Conservation (phyloP, 2,888 invertebrate genomes). For the Hydrotaea diabolus region DNA sequence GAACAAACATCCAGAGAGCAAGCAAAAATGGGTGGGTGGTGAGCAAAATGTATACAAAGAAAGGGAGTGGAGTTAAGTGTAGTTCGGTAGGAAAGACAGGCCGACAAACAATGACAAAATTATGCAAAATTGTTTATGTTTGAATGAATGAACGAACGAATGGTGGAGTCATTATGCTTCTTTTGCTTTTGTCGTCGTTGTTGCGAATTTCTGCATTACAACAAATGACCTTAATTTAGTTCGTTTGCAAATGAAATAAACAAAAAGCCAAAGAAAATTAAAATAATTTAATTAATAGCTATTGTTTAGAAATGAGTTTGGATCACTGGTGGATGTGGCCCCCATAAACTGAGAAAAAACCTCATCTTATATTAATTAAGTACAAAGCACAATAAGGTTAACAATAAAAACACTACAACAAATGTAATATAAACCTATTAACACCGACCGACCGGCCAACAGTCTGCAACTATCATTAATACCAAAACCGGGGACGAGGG, state of each 20-base stretch:
- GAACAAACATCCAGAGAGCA: background rate
- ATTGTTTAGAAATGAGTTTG: background rate
- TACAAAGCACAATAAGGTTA: background rate
- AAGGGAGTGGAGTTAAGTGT: background rate
- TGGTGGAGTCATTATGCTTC: background rate
- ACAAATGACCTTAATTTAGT: slow-evolving; percentile 20
- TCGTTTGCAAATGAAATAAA: background rate
- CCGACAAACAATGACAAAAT: slow-evolving; percentile 4
- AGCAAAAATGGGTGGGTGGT: slow-evolving; percentile 13
- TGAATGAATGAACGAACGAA: background rate
- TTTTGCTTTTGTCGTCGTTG: too few species aligned
- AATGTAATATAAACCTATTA: background rate
- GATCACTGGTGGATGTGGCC: too few species aligned
- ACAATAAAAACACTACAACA: background rate
- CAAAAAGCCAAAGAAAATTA: background rate
- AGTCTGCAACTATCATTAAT: too few species aligned
- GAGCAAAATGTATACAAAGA: background rate
- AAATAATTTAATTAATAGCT: slow-evolving; percentile 16
- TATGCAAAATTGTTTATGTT: slow-evolving; percentile 8
- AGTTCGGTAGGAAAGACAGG: background rate
- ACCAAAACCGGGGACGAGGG: too few species aligned
- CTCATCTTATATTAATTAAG: slow-evolving; percentile 15
- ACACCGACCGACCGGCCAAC: background rate
- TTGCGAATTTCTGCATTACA: slow-evolving; percentile 24
- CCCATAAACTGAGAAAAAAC: background rate